A percentile compares a stretch with the other conserved stretches of the same genome.
phyloP scores from a whole-genome alignment of 1,140 invertebrate species.

The Choristoneura fumiferana region DNA sequence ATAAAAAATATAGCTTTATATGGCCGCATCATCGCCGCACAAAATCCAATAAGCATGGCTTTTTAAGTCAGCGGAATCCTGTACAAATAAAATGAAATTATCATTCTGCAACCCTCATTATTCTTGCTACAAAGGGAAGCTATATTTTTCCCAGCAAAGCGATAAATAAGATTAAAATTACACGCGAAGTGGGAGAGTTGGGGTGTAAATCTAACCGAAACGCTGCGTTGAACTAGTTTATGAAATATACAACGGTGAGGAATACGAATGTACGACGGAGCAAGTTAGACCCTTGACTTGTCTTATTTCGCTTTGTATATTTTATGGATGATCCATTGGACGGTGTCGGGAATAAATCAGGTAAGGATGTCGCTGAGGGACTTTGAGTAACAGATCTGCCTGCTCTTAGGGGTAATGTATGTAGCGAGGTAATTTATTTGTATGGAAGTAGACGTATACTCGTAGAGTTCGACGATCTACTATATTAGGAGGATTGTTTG shows the following conservation, averaged over 20 bases:
- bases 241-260: slow-evolving; percentile 19
- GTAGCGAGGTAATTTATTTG: too few relatives aligned
- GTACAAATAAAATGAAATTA: slow-evolving; percentile 11
- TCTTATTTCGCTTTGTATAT: slow-evolving; percentile 16
- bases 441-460: too few relatives aligned
- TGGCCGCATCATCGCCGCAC: too few relatives aligned
- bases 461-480: too few relatives aligned
- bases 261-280: neutral
- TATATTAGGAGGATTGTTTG: too few relatives aligned
- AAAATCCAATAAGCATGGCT: neutral
- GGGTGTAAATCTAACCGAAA: slow-evolving; percentile 37
- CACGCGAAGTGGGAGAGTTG: slow-evolving; percentile 33
- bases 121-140: neutral
- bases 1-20: too few relatives aligned
- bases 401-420: too few relatives aligned
- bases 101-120: slow-evolving; percentile 2
- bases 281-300: slow-evolving; percentile 18
- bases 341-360: neutral
- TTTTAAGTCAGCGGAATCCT: neutral
- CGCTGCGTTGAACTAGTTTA: slow-evolving; percentile 25
- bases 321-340: slow-evolving; percentile 1
- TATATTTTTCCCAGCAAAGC: slow-evolving; percentile 26
- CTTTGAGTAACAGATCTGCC: too few relatives aligned
- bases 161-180: slow-evolving; percentile 63
- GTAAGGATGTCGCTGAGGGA: neutral